phyloP scores from a whole-genome alignment of 1,140 invertebrate genomes.

The Monomorium pharaonis region DNA sequence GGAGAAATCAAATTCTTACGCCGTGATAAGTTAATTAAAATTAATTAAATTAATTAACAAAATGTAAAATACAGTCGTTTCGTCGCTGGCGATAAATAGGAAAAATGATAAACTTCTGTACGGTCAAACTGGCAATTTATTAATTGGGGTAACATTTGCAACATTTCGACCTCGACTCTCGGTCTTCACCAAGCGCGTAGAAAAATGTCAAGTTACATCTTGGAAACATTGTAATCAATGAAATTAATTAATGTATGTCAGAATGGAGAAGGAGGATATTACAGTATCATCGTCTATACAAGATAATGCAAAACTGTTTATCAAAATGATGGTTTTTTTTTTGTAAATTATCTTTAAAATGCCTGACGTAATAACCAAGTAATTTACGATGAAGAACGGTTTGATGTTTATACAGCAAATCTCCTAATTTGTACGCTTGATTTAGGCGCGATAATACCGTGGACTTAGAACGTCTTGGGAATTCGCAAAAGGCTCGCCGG shows the following conservation, averaged over 20 bases:
- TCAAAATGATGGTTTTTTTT: neutral
- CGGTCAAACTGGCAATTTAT: no score
- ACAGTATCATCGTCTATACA: neutral
- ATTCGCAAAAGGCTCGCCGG: slow-evolving; percentile 60
- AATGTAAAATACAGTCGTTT: no score
- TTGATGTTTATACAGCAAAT: neutral
- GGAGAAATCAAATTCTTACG: neutral
- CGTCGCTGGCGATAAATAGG: no score
- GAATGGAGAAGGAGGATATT: neutral
- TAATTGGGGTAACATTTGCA: no score
- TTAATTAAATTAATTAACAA: neutral
- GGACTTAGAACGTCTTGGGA: slow-evolving; percentile 18
- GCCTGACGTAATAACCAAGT: neutral
- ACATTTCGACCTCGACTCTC: no score
- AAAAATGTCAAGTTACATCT: no score
- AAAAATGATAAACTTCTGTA: no score
- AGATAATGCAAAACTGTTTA: neutral
- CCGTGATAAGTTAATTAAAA: neutral
- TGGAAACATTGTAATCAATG: no score
- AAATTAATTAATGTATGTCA: neutral
- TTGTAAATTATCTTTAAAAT: neutral
- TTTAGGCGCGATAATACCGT: neutral
- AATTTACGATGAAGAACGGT: neutral
- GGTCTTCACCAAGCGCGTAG: no score
- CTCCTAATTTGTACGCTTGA: neutral